Evolutionary conservation across 2,113 vertebrate genomes (phyloP).

Genomic region (Halcyon malimbica): DNA sequence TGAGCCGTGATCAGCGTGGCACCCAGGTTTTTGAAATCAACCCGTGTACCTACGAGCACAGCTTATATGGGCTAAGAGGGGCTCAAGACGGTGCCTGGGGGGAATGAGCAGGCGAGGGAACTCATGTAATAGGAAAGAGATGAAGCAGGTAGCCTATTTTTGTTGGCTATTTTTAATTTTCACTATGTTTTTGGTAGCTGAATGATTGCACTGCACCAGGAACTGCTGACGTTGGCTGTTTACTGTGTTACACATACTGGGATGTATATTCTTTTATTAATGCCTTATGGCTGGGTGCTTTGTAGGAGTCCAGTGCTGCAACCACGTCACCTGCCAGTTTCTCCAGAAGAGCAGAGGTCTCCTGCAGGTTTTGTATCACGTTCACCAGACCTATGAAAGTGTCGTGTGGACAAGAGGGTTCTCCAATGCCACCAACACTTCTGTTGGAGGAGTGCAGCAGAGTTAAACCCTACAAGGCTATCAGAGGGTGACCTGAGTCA

Average conservation of each 20-base stretch:
- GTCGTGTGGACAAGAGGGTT: fast-evolving
- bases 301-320: not conserved
- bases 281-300: not conserved
- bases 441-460: not conserved
- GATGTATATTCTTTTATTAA: too few relatives aligned
- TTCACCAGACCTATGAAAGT: not conserved
- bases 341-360: not conserved
- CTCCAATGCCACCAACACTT: not conserved
- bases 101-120: not conserved
- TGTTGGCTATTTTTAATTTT: not conserved
- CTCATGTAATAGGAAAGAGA: not conserved
- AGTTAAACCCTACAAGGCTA: not conserved
- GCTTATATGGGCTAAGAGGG: not conserved
- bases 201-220: not conserved
- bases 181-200: not conserved
- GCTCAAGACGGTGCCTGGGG: not conserved
- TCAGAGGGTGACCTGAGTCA: not conserved
- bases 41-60: not conserved
- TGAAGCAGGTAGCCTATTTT: not conserved
- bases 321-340: fast-evolving
- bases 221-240: not conserved
- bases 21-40: not conserved
- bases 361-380: not conserved
- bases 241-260: not conserved
- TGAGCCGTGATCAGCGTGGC: not conserved